phyloP scores from a whole-genome alignment of 1,140 invertebrate species.

The Drosophila pseudoobscura region DNA sequence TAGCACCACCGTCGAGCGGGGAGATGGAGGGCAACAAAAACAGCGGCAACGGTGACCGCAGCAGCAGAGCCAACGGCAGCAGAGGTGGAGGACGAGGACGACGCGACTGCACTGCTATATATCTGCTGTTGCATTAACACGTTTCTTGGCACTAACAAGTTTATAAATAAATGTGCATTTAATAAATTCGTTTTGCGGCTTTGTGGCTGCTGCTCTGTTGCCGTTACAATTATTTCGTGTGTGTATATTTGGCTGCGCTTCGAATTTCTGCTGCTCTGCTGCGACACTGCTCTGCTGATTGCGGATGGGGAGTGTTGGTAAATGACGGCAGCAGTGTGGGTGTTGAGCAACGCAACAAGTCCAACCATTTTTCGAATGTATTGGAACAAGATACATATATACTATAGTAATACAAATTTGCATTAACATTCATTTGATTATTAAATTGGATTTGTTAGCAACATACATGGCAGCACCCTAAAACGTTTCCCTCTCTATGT shows the following conservation, averaged over 20 bases:
- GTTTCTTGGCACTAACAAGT: slow-evolving; percentile 46
- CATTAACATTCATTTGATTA: no score
- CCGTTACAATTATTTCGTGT: slow-evolving; percentile 43
- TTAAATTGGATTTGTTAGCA: no score
- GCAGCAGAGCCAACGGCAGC: slow-evolving; percentile 5
- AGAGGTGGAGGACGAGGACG: background rate
- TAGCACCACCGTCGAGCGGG: slow-evolving; percentile 15
- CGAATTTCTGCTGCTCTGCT: slow-evolving; percentile 36
- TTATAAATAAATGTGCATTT: slow-evolving; percentile 76
- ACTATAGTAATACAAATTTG: no score
- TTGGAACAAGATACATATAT: no score
- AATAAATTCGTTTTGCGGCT: slow-evolving; percentile 47
- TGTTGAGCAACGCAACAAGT: no score
- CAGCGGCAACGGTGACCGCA: slow-evolving; percentile 15
- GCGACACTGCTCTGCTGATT: no score
- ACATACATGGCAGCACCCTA: no score
- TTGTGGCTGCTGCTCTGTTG: slow-evolving; percentile 38
- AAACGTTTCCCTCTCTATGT: no score
- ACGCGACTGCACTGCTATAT: no score
- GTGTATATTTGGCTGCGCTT: slow-evolving; percentile 56
- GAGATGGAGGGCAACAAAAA: slow-evolving; percentile 21
- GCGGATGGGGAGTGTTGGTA: no score
- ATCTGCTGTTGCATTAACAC: background rate
- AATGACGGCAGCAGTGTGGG: no score
- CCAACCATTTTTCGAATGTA: no score